Evolutionary conservation across 2,888 invertebrate species (phyloP).

Genomic region (Oasisia sp.): DNA sequence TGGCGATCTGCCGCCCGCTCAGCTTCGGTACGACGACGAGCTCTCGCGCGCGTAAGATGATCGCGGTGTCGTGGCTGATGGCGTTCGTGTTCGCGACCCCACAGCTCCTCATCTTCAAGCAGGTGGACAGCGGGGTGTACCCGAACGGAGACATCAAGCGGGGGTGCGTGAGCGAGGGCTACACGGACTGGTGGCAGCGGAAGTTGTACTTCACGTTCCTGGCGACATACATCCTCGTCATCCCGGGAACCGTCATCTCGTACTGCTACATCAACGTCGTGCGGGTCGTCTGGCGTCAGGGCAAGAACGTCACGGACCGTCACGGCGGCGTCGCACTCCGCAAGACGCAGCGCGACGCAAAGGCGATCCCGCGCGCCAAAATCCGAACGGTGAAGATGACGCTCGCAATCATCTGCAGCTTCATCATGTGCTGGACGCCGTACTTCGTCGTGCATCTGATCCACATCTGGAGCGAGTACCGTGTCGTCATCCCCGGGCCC

Average conservation of each 20-base stretch:
- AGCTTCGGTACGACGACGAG: conserved; percentile 55
- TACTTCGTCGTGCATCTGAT: conserved; percentile 67
- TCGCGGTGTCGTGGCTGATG: conserved; percentile 62
- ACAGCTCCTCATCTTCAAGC: conserved; percentile 60
- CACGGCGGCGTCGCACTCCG: conserved; percentile 38
- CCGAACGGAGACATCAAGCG: conserved; percentile 57
- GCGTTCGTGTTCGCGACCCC: conserved; percentile 65
- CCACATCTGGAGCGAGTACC: conserved; percentile 64
- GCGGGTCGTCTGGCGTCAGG: conserved; percentile 64
- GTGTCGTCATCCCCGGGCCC: conserved; percentile 56
- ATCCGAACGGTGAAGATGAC: conserved; percentile 68
- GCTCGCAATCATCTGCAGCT: conserved; percentile 65
- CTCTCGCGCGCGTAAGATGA: conserved; percentile 60
- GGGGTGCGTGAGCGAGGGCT: conserved; percentile 63
- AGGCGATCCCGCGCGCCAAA: conserved; percentile 65
- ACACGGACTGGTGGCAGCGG: conserved; percentile 66
- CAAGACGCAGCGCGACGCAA: conserved; percentile 50
- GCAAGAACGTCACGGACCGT: conserved; percentile 27
- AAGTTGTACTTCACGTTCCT: conserved; percentile 67
- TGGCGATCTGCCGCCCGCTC: conserved; percentile 65
- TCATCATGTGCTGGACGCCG: conserved; percentile 67
- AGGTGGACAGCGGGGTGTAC: conserved; percentile 45
- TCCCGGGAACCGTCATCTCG: conserved; percentile 65
- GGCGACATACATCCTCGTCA: conserved; percentile 64
- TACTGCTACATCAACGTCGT: conserved; percentile 67